Percentiles rank a stretch among this genome's conserved stretches.
phyloP scores from a whole-genome alignment of 2,797 vertebrate genomes.

The Fringilla coelebs region DNA sequence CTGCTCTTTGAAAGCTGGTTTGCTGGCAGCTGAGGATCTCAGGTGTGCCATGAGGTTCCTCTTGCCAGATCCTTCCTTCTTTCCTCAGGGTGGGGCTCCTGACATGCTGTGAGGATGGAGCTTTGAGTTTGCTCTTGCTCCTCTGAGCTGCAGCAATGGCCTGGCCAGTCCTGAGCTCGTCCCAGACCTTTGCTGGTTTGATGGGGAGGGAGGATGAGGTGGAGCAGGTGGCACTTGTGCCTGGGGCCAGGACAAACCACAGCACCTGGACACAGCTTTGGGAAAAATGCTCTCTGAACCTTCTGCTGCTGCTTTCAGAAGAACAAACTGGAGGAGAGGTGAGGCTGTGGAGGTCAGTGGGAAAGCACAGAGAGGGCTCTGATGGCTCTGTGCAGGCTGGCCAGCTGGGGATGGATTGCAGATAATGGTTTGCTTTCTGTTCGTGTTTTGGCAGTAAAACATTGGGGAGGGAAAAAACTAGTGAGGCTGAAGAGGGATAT shows the following conservation, averaged over 20 bases:
- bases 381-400: neutral
- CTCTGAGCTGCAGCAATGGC: neutral
- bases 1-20: neutral
- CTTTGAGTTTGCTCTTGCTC: neutral
- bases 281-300: neutral
- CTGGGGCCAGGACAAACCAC: no score
- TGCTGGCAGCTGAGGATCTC: neutral
- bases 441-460: neutral
- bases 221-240: neutral
- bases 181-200: neutral
- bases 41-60: neutral
- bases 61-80: accelerated
- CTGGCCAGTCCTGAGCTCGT: neutral
- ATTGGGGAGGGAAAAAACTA: neutral
- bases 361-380: neutral
- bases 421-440: neutral
- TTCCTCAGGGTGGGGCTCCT: neutral
- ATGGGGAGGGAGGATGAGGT: neutral
- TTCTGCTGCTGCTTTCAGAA: neutral
- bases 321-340: neutral
- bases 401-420: neutral
- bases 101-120: neutral
- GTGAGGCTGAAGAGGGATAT: neutral
- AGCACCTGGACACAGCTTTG: neutral
- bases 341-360: neutral